Conservation (phyloP, 2,113 vertebrate species). For the Odobenus rosmarus region DNA sequence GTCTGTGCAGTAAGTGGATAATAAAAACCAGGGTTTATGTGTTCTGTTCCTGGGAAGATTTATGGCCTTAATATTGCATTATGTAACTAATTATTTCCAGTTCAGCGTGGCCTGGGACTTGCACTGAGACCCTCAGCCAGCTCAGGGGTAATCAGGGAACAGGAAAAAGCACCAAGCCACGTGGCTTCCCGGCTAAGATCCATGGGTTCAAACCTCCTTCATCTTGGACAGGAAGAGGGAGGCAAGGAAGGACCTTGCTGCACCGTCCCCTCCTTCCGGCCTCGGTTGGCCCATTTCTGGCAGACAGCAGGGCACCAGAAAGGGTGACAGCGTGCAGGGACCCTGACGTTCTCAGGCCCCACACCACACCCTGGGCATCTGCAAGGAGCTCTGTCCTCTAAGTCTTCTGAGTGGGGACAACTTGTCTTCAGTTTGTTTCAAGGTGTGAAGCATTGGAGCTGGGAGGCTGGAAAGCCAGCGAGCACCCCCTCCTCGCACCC, state of each 20-base stretch:
- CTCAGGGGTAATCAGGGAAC: accelerated
- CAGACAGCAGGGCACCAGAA: neutral
- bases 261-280: too few relatives aligned
- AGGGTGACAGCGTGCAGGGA: neutral
- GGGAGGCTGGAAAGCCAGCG: neutral
- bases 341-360: accelerated
- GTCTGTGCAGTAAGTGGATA: slow-evolving; percentile 65
- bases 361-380: neutral
- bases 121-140: neutral
- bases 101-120: neutral
- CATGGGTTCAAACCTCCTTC: neutral
- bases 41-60: slow-evolving; percentile 65
- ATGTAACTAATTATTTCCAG: slow-evolving; percentile 30
- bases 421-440: neutral
- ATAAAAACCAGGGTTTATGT: slow-evolving; percentile 75
- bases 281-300: neutral
- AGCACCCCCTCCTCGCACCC: accelerated
- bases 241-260: accelerated
- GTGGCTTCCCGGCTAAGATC: neutral
- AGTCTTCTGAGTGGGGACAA: accelerated
- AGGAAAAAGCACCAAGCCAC: neutral
- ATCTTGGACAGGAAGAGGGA: neutral
- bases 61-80: slow-evolving; percentile 60
- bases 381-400: neutral
- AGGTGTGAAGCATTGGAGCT: neutral